Conservation (phyloP, 2,113 vertebrate genomes). For the Morphnarchus princeps region DNA sequence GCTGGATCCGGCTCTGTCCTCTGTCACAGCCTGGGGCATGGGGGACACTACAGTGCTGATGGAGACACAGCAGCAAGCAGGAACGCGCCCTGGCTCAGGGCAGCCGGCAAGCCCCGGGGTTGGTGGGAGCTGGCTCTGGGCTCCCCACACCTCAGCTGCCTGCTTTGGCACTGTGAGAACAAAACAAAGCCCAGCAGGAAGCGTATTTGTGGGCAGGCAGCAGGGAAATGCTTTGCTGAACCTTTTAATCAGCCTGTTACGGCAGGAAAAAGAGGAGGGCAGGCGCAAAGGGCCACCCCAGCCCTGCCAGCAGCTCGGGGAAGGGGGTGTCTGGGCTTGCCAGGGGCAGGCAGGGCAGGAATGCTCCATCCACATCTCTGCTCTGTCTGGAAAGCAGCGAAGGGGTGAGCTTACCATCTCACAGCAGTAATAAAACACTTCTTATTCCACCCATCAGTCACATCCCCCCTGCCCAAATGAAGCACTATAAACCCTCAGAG, state of each 20-base stretch:
- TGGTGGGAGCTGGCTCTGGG: neutral
- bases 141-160: neutral
- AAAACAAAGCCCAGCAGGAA: neutral
- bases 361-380: neutral
- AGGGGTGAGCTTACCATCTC: neutral
- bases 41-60: neutral
- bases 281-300: neutral
- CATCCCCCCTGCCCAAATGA: neutral
- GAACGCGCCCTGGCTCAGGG: rapidly evolving
- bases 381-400: rapidly evolving
- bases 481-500: neutral
- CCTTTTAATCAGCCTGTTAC: neutral
- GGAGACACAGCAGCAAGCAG: neutral
- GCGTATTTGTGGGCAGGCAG: neutral
- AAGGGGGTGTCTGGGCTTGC: neutral
- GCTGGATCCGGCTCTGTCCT: neutral
- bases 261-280: neutral
- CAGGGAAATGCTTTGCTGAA: neutral
- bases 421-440: neutral
- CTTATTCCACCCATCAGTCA: neutral
- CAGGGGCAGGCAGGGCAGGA: neutral
- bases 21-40: neutral
- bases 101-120: neutral
- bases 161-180: neutral
- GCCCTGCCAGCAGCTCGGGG: neutral